phyloP scores from a whole-genome alignment of 2,888 invertebrate species.

The Fragum whitleyi region DNA sequence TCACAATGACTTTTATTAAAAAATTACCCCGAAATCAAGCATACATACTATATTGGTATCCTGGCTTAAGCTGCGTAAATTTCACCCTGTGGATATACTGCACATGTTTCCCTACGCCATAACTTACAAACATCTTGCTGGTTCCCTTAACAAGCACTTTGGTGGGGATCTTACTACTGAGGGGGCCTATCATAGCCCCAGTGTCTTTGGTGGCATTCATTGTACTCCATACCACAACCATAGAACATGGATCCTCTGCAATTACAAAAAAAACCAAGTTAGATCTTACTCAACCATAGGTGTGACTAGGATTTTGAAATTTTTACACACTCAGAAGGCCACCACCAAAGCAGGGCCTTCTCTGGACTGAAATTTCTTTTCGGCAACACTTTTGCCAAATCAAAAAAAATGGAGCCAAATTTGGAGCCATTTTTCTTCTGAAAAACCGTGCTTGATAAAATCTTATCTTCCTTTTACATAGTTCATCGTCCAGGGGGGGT shows the following conservation, averaged over 20 bases:
- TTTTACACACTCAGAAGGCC: too few species aligned
- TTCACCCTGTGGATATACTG: constrained; percentile 81
- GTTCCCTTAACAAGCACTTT: constrained; percentile 67
- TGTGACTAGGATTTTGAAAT: too few species aligned
- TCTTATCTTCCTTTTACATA: too few species aligned
- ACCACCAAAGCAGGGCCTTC: too few species aligned
- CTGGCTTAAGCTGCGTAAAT: constrained; percentile 74
- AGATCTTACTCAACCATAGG: neutral
- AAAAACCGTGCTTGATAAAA: too few species aligned
- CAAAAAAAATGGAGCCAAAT: too few species aligned
- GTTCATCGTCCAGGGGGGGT: too few species aligned
- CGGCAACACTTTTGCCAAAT: too few species aligned
- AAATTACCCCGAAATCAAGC: too few species aligned
- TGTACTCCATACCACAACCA: constrained; percentile 83
- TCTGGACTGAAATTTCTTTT: too few species aligned
- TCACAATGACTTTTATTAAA: too few species aligned
- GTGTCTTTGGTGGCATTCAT: constrained; percentile 69
- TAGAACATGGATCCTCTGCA: constrained; percentile 71
- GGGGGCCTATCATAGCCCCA: constrained; percentile 71
- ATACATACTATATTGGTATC: constrained; percentile 75
- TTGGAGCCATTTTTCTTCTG: too few species aligned
- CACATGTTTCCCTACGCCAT: constrained; percentile 71
- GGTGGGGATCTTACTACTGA: constrained; percentile 19
- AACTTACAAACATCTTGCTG: constrained; percentile 79
- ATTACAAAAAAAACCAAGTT: constrained; percentile 5